Base-by-base conservation (phyloP, 2,113 vertebrate species). In the Panthera uncia region DNA sequence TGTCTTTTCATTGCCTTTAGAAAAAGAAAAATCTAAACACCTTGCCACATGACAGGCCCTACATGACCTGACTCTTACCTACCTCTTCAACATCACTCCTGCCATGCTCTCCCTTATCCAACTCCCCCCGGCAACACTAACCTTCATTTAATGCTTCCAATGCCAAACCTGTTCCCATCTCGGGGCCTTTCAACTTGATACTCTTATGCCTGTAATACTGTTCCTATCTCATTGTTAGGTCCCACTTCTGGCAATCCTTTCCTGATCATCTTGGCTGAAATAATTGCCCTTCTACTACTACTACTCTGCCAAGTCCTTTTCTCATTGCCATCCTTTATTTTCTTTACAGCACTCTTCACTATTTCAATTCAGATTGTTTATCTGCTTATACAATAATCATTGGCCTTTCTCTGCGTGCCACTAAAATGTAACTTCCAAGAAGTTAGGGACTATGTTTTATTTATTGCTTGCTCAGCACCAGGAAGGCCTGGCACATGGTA, bases 381-480 rank as follows among this genome's bases (percentile, higher is more conserved):
- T 63, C 48, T 91, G 16, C 33, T 90, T 48, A 92, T 29, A 31
- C 33, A 71, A 15, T 66, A 4, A 90, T 74, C 23, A 86, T 9
- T 89, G 84, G n/a, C 27, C 38, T 90, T 84, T 83, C 23, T 52
- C 25, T 9, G 25, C 1, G 0, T 1, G 52, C 29, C 50, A 48
- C n/a, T 85, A 66, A 66, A 71, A 83, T 90, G 31, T 90, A 92
- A 93, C 50, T 83, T 94, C 57, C 12, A 95, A 84, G 69, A 87
- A 76, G 50, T 81, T 18, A 45, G 0, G 23, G 7, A 65, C 21
- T 71, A 29, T 82, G n/a, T 79, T 88, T 88, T 48, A 83, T 89
- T 68, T 38, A 80, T 57, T 52, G 33, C 21, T 87, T 84, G 36
- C 36, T 45, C 10, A 63, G 27, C 89, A 61, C 52, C 52, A 87